Base-by-base conservation (phyloP, 2,797 vertebrate genomes). In the Sebastes steindachneri region DNA sequence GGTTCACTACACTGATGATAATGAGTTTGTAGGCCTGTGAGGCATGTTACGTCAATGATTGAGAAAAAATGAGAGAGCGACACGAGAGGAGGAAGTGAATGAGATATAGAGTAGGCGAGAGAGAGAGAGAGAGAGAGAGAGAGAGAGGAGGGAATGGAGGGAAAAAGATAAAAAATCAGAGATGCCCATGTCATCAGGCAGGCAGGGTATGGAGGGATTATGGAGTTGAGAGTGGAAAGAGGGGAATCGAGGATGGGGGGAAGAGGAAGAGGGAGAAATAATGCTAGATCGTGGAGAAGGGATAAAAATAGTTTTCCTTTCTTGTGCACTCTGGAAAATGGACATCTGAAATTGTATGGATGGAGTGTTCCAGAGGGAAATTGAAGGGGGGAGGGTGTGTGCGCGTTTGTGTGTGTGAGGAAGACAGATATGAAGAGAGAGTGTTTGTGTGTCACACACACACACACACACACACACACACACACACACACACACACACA, bases 291-390 rank as follows among this genome's bases (percentile, higher is more conserved):
- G 65, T 80, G 74, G 54, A 75, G 88, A 83, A 75, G 76, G 89
- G 91, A 90, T 92, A 91, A 90, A 94, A 94, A 93, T 92, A 92
- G 91, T 93, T 92, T 86, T 86, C 86, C 75, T 91, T 93, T 89
- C 86, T 92, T 91, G 75, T 87, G 91, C 92, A 88, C 87, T 92
- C 87, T 89, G 88, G 86, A 89, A 93, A 92, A 93, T 87, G 84
- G 92, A 89, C 91, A 91, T 92, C 70, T 89, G 80, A 93, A 91
- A 91, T 86, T 83, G 86, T 86, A 73, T 84, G 80, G 85, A 87
- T 90, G 86, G 89, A 88, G 84, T 59, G 77, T 75, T 91, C 82
- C 79, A 81, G 72, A 67, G 82, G 79, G 82, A 84, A 79, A 86
- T 33, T 69, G 70, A 81, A 80, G 77, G 75, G 77, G 75, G 78